Evolutionary conservation across 2,113 vertebrate genomes (phyloP).

Genomic region (Suncus etruscus): DNA sequence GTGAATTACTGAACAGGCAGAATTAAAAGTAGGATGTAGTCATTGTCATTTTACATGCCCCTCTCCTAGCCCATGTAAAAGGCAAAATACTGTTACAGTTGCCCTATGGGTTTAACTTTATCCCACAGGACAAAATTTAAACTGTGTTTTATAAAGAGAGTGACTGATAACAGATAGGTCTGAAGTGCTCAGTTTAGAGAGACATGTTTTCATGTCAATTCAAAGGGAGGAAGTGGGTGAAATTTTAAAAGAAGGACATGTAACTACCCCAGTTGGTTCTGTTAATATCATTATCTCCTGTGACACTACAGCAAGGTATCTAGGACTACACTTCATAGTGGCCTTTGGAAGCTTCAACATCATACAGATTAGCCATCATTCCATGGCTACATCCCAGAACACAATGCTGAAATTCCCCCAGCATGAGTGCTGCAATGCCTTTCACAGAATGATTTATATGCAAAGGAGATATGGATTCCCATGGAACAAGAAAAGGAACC

Average conservation of each 20-base stretch:
- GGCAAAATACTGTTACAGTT: neutral
- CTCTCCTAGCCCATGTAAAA: neutral
- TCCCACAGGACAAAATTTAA: slow-evolving; percentile 8
- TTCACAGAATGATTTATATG: neutral
- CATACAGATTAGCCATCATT: neutral
- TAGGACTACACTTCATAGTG: neutral
- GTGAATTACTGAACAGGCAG: neutral
- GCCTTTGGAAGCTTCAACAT: neutral
- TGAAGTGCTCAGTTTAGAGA: too few species aligned
- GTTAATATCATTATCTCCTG: neutral
- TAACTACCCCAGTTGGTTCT: slow-evolving; percentile 1
- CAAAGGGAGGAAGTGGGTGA: too few species aligned
- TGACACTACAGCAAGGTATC: neutral
- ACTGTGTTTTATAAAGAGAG: neutral
- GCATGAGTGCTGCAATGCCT: too few species aligned
- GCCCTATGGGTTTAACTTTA: neutral
- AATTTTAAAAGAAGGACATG: neutral
- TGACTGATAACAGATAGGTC: neutral
- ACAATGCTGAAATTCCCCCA: neutral
- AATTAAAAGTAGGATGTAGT: slow-evolving; percentile 29
- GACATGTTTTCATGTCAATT: neutral
- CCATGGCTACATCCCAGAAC: neutral
- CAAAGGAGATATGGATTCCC: neutral
- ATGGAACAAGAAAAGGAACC: neutral
- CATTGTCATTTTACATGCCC: slow-evolving; percentile 46